Evolutionary conservation across 2,797 vertebrate species (phyloP).

Genomic region (Alauda arvensis): DNA sequence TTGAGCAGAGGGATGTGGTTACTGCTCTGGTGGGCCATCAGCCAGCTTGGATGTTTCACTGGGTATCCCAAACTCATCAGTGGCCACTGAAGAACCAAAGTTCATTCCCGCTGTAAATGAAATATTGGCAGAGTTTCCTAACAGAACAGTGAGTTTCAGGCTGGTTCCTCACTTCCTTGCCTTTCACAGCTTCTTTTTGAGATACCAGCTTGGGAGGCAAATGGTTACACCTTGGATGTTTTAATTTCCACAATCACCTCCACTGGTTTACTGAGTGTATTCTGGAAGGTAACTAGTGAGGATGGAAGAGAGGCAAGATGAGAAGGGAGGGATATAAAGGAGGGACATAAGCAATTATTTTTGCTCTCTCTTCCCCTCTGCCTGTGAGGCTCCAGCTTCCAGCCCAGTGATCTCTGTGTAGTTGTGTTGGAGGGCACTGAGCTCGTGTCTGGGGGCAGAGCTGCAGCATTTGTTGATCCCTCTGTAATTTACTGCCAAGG

Average conservation of each 20-base stretch:
- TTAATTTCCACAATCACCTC: neutral
- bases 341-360: slow-evolving; percentile 14
- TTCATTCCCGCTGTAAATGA: neutral
- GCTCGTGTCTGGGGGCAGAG: neutral
- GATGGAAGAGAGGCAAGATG: neutral
- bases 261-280: neutral
- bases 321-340: neutral
- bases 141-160: neutral
- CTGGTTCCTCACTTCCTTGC: neutral
- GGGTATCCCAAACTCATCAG: neutral
- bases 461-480: slow-evolving; percentile 30
- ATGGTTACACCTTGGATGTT: neutral
- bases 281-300: neutral
- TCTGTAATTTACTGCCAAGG: neutral
- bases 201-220: neutral
- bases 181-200: neutral
- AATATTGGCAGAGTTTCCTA: neutral
- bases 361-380: neutral
- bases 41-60: neutral
- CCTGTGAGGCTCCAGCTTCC: neutral
- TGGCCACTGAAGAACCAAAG: neutral
- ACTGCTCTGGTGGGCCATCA: neutral
- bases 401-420: neutral
- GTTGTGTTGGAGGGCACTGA: neutral
- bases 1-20: neutral